Percentiles rank a stretch among this genome's conserved stretches.
Conservation (phyloP, 2,888 invertebrate genomes). For the Chrysolina haemoptera region DNA sequence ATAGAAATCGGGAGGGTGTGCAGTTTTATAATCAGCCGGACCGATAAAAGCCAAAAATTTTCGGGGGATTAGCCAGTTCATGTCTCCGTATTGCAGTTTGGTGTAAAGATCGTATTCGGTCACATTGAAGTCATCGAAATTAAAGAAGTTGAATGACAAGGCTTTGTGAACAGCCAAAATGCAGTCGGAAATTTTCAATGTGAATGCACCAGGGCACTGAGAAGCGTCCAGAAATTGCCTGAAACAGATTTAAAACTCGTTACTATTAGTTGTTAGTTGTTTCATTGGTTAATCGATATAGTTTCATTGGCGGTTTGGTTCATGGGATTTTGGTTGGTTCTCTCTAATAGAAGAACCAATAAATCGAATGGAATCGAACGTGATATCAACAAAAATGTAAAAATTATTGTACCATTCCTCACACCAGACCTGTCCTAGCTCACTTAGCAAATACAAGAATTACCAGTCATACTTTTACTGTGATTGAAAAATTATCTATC, state of each 20-base stretch:
- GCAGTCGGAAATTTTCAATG: conserved; percentile 79
- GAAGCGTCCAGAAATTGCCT: conserved; percentile 86
- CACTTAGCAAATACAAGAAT: too few relatives aligned
- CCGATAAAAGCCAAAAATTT: conserved; percentile 91
- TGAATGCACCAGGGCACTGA: conserved; percentile 81
- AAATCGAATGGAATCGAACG: too few relatives aligned
- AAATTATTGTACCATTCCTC: too few relatives aligned
- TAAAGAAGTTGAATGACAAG: conserved; percentile 80
- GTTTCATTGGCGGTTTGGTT: too few relatives aligned
- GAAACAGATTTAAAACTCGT: conserved; percentile 41
- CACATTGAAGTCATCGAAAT: conserved; percentile 87
- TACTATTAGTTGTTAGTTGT: too few relatives aligned
- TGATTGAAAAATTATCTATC: too few relatives aligned
- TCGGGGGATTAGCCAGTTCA: conserved; percentile 91
- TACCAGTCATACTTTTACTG: too few relatives aligned
- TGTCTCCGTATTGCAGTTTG: conserved; percentile 87
- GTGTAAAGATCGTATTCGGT: conserved; percentile 88
- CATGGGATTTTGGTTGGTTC: too few relatives aligned
- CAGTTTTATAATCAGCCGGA: conserved; percentile 73
- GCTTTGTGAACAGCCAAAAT: conserved; percentile 82
- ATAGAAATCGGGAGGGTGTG: conserved; percentile 85
- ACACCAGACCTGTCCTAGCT: too few relatives aligned
- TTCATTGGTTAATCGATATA: too few relatives aligned
- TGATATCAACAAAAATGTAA: too few relatives aligned
- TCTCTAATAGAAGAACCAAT: too few relatives aligned